phyloP scores from a whole-genome alignment of 2,888 invertebrate genomes.

The Uloborus plumipes region DNA sequence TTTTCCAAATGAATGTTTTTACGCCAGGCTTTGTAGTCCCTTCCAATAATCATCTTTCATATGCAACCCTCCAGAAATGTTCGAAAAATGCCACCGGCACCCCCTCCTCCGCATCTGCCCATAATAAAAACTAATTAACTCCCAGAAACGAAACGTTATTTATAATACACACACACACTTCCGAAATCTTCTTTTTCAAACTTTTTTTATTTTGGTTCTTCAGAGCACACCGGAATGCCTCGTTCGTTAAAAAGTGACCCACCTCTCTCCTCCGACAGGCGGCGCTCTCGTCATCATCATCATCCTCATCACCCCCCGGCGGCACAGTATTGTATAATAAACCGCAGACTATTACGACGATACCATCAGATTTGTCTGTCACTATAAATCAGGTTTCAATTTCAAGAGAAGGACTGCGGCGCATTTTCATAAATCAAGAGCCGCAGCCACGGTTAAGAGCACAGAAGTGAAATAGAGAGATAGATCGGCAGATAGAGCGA shows the following conservation, averaged over 20 bases:
- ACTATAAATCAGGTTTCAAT: constrained; percentile 66
- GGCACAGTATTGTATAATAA: constrained; percentile 61
- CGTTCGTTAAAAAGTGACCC: constrained; percentile 25
- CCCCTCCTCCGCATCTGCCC: neutral
- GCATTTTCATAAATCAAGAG: constrained; percentile 65
- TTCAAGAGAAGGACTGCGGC: constrained; percentile 56
- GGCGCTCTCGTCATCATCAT: constrained; percentile 27
- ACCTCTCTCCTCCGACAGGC: constrained; percentile 17
- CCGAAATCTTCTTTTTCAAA: constrained; percentile 20
- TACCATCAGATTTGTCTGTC: constrained; percentile 65
- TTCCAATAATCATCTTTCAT: constrained; percentile 14
- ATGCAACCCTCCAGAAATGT: neutral
- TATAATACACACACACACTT: constrained; percentile 44
- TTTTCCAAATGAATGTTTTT: constrained; percentile 27
- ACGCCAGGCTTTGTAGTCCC: constrained; percentile 2
- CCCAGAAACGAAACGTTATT: constrained; percentile 45
- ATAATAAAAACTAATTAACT: constrained; percentile 64
- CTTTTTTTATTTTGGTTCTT: constrained; percentile 22
- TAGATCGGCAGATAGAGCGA: constrained; percentile 37
- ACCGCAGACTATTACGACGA: constrained; percentile 64
- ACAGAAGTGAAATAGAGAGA: constrained; percentile 15
- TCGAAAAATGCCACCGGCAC: constrained; percentile 1
- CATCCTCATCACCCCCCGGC: constrained; percentile 5
- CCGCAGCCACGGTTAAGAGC: neutral
- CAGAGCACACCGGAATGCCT: constrained; percentile 10